Conservation (phyloP, 2,797 vertebrate species). For the Mallotus villosus region DNA sequence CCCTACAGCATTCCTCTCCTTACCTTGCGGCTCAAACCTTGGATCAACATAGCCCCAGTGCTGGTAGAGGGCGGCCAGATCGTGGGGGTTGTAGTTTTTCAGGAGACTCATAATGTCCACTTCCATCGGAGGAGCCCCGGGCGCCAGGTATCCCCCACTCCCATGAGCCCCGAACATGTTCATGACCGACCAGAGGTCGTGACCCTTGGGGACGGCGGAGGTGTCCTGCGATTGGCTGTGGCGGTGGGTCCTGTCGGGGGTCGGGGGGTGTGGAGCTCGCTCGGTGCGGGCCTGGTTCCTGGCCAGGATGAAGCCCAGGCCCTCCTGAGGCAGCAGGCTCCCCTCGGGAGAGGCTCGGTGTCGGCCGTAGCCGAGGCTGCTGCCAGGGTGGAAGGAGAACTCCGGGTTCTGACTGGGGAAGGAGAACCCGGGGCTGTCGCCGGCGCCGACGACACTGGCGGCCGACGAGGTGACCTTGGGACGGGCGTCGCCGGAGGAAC, state of each 20-base stretch:
- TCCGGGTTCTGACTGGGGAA: constrained; percentile 58
- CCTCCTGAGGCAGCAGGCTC: constrained; percentile 72
- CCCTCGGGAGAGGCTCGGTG: constrained; percentile 73
- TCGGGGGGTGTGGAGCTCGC: constrained; percentile 37
- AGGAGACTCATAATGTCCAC: constrained; percentile 89
- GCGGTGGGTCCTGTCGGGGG: constrained; percentile 51
- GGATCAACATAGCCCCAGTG: constrained; percentile 88
- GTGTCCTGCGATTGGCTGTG: constrained; percentile 62
- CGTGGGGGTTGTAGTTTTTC: constrained; percentile 91
- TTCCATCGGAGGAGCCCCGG: constrained; percentile 79
- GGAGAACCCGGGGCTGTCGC: constrained; percentile 61
- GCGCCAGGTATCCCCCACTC: constrained; percentile 63
- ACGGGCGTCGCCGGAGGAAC: constrained; percentile 45
- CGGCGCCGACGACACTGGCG: constrained; percentile 46
- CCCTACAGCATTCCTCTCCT: constrained; percentile 37
- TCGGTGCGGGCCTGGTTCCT: constrained; percentile 78
- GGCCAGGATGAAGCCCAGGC: constrained; percentile 75
- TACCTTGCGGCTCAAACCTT: constrained; percentile 87
- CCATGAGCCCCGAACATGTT: constrained; percentile 60
- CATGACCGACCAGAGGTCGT: constrained; percentile 69
- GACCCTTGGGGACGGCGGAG: constrained; percentile 48
- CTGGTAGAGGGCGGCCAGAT: constrained; percentile 90
- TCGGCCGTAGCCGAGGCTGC: constrained; percentile 66
- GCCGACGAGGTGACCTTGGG: constrained; percentile 68
- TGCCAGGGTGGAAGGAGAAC: constrained; percentile 59